Percentiles rank a stretch among this genome's conserved stretches.
These are phyloP conservation scores for Phymanthus crucifer DNA, from an alignment of 92 coral and sea anemone genomes.

Conservation along the genomic window DNA sequence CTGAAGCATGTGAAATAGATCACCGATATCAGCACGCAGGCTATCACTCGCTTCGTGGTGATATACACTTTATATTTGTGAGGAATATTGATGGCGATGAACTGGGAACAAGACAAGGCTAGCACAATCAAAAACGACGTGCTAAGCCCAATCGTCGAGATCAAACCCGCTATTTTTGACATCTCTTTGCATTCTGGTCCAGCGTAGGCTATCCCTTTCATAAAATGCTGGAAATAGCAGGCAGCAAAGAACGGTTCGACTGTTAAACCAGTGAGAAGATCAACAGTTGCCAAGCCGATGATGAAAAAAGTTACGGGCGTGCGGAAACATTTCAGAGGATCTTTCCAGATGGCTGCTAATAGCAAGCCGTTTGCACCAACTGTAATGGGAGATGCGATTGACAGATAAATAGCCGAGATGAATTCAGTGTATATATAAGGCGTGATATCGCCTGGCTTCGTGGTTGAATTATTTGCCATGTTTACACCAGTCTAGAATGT, in stretches of 20 bases:
- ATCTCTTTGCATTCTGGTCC: conserved; percentile 26
- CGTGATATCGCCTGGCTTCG: background rate
- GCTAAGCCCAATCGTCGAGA: conserved; percentile 57
- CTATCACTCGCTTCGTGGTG: conserved; percentile 56
- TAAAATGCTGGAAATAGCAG: conserved; percentile 44
- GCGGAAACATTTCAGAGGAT: conserved; percentile 77
- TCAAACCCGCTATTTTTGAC: conserved; percentile 26
- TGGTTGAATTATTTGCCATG: conserved; percentile 9
- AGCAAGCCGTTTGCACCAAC: conserved; percentile 68
- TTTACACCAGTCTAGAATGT: background rate
- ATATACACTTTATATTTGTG: conserved; percentile 61
- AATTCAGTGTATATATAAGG: conserved; percentile 47
- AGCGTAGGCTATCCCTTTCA: conserved; percentile 16
- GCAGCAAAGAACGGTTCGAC: conserved; percentile 74
- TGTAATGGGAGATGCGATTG: conserved; percentile 69
- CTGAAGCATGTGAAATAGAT: conserved; percentile 62
- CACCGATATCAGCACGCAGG: conserved; percentile 34
- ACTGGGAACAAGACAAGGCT: conserved; percentile 67
- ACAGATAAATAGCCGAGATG: conserved; percentile 52
- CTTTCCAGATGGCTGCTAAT: conserved; percentile 60
- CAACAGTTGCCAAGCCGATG: conserved; percentile 65
- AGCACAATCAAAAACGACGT: conserved; percentile 65
- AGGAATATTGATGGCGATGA: conserved; percentile 77
- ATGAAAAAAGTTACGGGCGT: conserved; percentile 74
- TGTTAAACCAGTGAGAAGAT: conserved; percentile 62